Percentiles rank a stretch among this genome's conserved stretches.
Evolutionary conservation across 2,113 vertebrate genomes (phyloP).

Genomic region (Lepus americanus): DNA sequence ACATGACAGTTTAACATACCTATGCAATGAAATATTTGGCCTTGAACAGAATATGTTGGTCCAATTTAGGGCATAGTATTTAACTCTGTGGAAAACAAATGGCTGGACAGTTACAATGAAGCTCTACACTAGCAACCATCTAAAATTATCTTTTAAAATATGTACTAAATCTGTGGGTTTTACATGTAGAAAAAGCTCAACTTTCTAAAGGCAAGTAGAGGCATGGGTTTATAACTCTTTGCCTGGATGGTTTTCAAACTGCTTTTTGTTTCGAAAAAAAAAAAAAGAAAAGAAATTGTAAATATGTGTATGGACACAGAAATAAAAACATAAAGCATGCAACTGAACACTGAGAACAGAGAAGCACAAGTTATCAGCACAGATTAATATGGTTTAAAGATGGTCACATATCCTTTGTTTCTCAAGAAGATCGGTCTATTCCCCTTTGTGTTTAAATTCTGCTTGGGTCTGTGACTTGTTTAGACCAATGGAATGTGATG

Average conservation of each 20-base stretch:
- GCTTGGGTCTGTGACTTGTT: background rate
- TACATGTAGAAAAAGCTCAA: background rate
- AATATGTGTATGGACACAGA: background rate
- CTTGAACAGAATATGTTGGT: conserved; percentile 29
- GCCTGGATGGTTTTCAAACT: background rate
- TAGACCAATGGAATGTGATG: background rate
- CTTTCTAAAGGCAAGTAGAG: conserved; percentile 66
- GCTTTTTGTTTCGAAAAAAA: background rate
- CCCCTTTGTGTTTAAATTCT: background rate
- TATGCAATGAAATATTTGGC: conserved; percentile 24
- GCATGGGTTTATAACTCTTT: conserved; percentile 40
- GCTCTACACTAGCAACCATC: background rate
- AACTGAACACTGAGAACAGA: conserved; percentile 24
- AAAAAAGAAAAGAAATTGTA: background rate
- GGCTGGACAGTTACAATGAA: background rate
- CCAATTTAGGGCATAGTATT: background rate
- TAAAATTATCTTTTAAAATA: conserved; percentile 70
- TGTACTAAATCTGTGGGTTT: background rate
- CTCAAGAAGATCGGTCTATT: background rate
- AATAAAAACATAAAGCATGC: background rate
- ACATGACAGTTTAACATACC: conserved; percentile 20
- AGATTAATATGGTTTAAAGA: background rate
- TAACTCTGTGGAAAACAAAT: conserved; percentile 44
- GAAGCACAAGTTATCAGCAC: background rate
- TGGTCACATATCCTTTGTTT: background rate